Evolutionary conservation across 1,140 invertebrate species (phyloP).

Genomic region (Drosophila ananassae): DNA sequence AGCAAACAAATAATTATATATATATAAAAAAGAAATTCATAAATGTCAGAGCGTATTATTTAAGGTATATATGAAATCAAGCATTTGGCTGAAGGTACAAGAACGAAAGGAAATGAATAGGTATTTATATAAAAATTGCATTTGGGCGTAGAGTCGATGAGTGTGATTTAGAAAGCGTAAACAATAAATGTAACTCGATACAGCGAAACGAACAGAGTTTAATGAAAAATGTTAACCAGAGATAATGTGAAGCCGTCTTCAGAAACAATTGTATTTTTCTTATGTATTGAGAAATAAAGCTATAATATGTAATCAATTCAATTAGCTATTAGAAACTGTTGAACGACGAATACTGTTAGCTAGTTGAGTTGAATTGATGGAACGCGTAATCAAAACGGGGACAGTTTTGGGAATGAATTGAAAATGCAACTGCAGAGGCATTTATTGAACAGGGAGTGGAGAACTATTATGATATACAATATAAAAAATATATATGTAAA

Average conservation of each 20-base stretch:
- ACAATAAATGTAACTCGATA: constrained; percentile 80
- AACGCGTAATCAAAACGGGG: constrained; percentile 39
- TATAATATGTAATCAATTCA: constrained; percentile 37
- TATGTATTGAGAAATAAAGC: constrained; percentile 19
- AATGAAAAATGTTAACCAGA: constrained; percentile 47
- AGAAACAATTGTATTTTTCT: constrained; percentile 46
- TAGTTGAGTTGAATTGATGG: constrained; percentile 54
- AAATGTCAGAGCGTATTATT: constrained; percentile 41
- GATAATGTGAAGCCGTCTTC: constrained; percentile 70
- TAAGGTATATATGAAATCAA: constrained; percentile 31
- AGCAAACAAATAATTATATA: neutral
- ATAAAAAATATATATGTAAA: constrained; percentile 32
- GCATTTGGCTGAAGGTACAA: constrained; percentile 61
- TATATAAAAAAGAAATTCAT: constrained; percentile 8
- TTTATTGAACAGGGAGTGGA: constrained; percentile 59
- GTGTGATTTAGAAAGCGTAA: constrained; percentile 61
- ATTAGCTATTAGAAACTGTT: constrained; percentile 58
- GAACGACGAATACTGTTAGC: constrained; percentile 62
- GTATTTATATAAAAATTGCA: constrained; percentile 61
- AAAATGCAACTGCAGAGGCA: constrained; percentile 67
- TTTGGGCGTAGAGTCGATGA: constrained; percentile 41
- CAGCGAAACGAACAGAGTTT: constrained; percentile 71
- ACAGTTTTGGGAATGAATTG: constrained; percentile 60
- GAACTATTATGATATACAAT: constrained; percentile 52
- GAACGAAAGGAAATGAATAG: constrained; percentile 54